phyloP scores from a whole-genome alignment of 2,113 vertebrate genomes.

The Myotis yumanensis region DNA sequence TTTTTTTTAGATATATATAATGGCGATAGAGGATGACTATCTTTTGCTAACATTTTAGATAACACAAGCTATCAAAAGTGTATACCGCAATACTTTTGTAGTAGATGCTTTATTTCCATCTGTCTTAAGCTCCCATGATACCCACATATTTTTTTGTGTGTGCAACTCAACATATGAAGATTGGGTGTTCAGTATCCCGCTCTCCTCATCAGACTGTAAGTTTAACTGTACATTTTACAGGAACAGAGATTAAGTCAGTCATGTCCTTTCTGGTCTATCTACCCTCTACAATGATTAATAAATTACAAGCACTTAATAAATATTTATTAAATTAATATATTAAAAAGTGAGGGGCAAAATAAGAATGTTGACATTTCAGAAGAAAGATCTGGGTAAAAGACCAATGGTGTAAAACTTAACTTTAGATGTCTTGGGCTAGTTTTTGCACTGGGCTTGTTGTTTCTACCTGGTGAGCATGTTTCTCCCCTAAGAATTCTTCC shows the following conservation, averaged over 20 bases:
- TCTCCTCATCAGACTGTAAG: not conserved
- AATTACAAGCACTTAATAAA: not conserved
- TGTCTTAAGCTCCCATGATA: not conserved
- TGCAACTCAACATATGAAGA: not conserved
- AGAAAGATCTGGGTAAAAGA: not conserved
- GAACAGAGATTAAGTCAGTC: not conserved
- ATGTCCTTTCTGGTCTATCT: not conserved
- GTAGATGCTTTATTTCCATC: not conserved
- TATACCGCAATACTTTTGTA: not conserved
- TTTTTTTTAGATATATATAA: not conserved
- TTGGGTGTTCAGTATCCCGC: not conserved
- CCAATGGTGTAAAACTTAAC: not conserved
- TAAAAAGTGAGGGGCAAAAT: not conserved
- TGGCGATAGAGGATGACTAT: not conserved
- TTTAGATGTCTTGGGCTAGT: not conserved
- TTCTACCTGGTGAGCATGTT: not conserved
- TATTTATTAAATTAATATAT: not conserved
- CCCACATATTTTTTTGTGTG: not conserved
- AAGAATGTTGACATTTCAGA: not conserved
- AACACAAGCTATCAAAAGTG: not conserved
- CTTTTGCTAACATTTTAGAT: not conserved
- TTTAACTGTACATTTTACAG: not conserved
- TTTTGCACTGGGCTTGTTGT: not conserved
- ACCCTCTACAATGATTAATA: not conserved
- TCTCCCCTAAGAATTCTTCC: not conserved